Percentiles rank a stretch among this genome's conserved stretches.
These are phyloP conservation scores for Clupea harengus DNA, from an alignment of 2,113 vertebrate genomes.

Conservation along the genomic window DNA sequence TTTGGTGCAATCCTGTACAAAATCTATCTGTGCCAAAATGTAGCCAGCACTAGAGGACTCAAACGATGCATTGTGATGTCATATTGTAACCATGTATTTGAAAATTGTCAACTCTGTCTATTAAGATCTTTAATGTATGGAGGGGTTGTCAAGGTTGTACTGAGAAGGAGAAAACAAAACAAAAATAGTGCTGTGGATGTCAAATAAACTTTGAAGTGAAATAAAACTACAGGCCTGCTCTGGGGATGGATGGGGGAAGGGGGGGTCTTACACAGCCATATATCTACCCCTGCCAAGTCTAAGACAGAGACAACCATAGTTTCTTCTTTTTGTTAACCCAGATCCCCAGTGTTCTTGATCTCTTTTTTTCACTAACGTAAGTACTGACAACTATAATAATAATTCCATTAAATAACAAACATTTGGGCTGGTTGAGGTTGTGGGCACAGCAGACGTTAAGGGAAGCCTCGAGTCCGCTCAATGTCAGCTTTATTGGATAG, in stretches of 20 bases:
- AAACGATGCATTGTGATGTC: conserved; percentile 3
- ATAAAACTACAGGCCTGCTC: background rate
- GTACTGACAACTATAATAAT: background rate
- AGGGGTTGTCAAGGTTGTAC: background rate
- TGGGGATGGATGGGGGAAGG: background rate
- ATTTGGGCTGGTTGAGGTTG: conserved; percentile 1
- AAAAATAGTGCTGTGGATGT: conserved; percentile 10
- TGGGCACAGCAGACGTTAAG: conserved; percentile 21
- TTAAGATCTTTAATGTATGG: background rate
- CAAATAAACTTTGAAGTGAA: conserved; percentile 36
- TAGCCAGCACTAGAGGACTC: conserved; percentile 16
- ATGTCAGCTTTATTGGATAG: conserved; percentile 60
- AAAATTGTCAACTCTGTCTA: background rate
- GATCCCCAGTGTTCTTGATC: no score
- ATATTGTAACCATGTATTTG: background rate
- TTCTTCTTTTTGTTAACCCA: no score
- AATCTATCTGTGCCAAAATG: conserved; percentile 22
- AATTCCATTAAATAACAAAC: background rate
- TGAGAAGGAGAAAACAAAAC: background rate
- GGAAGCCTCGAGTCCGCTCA: conserved; percentile 36
- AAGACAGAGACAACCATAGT: no score
- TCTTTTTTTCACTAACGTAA: background rate
- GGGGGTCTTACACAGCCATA: no score
- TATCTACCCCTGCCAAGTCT: no score
- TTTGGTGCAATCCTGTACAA: background rate